These are phyloP conservation scores for Caenorhabditis plicata DNA, from an alignment of 2,888 invertebrate species.

Conservation along the genomic window DNA sequence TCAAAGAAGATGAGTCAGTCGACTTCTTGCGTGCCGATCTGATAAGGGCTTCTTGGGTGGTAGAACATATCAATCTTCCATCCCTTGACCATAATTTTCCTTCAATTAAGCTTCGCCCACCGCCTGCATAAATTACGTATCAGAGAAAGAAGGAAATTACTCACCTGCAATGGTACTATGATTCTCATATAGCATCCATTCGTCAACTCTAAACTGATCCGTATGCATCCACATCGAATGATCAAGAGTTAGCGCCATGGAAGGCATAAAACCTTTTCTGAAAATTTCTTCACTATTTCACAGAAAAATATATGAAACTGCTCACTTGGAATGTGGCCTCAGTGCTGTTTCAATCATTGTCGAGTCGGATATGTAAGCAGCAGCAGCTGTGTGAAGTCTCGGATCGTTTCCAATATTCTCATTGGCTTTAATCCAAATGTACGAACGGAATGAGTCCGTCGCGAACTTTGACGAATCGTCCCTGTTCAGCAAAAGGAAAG, in stretches of 20 bases:
- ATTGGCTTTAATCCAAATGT: constrained; percentile 51
- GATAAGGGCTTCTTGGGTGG: constrained; percentile 68
- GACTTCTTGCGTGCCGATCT: constrained; percentile 50
- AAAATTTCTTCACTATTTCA: constrained; percentile 13
- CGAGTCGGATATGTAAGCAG: constrained; percentile 67
- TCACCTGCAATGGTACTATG: constrained; percentile 66
- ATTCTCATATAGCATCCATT: constrained; percentile 68
- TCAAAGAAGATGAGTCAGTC: constrained; percentile 13
- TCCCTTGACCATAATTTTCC: constrained; percentile 68
- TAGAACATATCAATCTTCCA: constrained; percentile 67
- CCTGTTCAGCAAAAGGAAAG: constrained; percentile 31
- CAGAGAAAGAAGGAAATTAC: no score
- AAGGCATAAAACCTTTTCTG: constrained; percentile 53
- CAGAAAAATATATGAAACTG: background rate
- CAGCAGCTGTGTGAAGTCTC: constrained; percentile 67
- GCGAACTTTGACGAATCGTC: constrained; percentile 29
- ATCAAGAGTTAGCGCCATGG: constrained; percentile 67
- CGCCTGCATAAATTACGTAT: no score
- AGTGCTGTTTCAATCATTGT: constrained; percentile 51
- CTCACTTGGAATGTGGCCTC: constrained; percentile 43
- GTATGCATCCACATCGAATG: constrained; percentile 69
- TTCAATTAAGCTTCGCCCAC: constrained; percentile 65
- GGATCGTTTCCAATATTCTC: constrained; percentile 62
- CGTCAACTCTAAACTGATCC: constrained; percentile 66
- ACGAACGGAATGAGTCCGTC: constrained; percentile 34